Evolutionary conservation across 2,113 vertebrate species (phyloP).

Genomic region (Lichenostomus cassidix): DNA sequence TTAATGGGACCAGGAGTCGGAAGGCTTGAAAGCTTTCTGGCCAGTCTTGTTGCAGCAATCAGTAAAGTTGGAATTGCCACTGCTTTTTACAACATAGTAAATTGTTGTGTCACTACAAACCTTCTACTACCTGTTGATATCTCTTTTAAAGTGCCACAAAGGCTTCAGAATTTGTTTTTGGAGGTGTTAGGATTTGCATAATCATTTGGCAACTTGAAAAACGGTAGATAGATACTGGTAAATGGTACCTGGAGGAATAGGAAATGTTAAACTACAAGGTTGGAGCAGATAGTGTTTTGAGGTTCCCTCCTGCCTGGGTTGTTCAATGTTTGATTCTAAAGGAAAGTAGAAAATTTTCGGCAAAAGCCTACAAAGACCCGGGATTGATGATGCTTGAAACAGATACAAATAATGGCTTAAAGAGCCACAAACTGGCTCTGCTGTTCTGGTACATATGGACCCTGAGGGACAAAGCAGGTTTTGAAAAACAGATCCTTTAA

Average conservation of each 20-base stretch:
- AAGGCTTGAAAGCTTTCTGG: neutral
- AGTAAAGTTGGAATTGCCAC: neutral
- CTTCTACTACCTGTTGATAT: neutral
- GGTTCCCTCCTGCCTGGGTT: neutral
- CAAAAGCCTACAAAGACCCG: neutral
- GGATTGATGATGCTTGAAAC: neutral
- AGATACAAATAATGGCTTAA: neutral
- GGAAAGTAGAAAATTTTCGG: neutral
- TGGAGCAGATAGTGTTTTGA: neutral
- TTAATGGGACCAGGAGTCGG: neutral
- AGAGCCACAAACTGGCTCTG: neutral
- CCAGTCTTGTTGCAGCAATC: neutral
- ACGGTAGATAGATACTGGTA: neutral
- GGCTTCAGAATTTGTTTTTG: neutral
- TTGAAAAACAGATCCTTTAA: neutral
- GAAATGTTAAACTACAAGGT: neutral
- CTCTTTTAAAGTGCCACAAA: neutral
- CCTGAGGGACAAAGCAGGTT: neutral
- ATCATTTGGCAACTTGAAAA: neutral
- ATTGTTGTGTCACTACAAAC: neutral
- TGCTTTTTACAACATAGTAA: neutral
- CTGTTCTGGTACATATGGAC: neutral
- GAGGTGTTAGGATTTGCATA: neutral
- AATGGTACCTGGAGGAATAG: neutral
- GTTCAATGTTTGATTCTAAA: neutral